Conservation (phyloP, 2,888 invertebrate genomes). For the Habroteleia sp. region DNA sequence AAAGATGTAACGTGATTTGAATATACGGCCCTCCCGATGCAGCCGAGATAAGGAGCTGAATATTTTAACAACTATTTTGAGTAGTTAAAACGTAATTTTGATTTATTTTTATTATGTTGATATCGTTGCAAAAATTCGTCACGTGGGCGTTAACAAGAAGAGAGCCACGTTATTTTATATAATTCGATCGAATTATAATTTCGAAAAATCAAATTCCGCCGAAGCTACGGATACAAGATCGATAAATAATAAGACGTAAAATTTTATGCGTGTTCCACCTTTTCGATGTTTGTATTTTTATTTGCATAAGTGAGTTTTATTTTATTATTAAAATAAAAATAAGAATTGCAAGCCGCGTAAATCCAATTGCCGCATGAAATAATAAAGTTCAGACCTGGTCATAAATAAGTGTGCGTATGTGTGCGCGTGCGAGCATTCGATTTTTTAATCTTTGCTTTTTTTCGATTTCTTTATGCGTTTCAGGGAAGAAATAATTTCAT, state of each 20-base stretch:
- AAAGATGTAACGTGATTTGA: slow-evolving; percentile 51
- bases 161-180: slow-evolving; percentile 48
- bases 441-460: slow-evolving; percentile 13
- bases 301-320: slow-evolving; percentile 57
- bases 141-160: slow-evolving; percentile 55
- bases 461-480: slow-evolving; percentile 5
- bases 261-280: slow-evolving; percentile 57
- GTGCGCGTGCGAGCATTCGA: neutral
- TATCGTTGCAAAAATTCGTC: slow-evolving; percentile 33
- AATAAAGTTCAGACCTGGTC: slow-evolving; percentile 39
- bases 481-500: slow-evolving; percentile 2
- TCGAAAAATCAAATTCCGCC: slow-evolving; percentile 52
- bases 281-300: slow-evolving; percentile 57
- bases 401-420: slow-evolving; percentile 20
- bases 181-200: slow-evolving; percentile 60
- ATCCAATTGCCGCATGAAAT: slow-evolving; percentile 38
- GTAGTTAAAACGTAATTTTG: slow-evolving; percentile 50
- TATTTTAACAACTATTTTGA: slow-evolving; percentile 53
- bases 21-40: slow-evolving; percentile 49
- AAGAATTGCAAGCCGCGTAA: slow-evolving; percentile 16
- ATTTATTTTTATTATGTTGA: slow-evolving; percentile 53
- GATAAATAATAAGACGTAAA: slow-evolving; percentile 58
- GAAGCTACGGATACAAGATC: slow-evolving; percentile 42
- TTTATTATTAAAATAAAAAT: slow-evolving; percentile 40
- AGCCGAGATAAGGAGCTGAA: slow-evolving; percentile 51